Base-by-base conservation (phyloP, 2,797 vertebrate genomes). In the Acomys russatus region DNA sequence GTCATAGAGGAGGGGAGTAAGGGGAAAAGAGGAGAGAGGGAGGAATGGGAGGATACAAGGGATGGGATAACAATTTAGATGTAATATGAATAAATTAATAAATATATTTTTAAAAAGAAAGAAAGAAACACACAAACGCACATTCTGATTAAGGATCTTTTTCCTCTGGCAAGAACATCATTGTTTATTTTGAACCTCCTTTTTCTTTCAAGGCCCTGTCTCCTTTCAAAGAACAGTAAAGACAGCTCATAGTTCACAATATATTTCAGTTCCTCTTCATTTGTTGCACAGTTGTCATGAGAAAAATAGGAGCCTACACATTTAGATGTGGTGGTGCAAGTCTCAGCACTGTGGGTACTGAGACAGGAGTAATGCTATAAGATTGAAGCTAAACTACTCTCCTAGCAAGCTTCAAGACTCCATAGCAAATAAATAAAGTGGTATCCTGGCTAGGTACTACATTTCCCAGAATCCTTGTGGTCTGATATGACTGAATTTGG, bases 151-250 rank as follows among this genome's bases (percentile, higher is more conserved):
- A 61, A 59, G 14, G n/a, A 12, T 51, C 17, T n/a, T 9, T 20
- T 89, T 49, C 68, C 22, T 74, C 71, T 56, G 3, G 30, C 28
- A 70, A 44, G 28, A 28, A 35, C 94, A 88, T n/a, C 80, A 64
- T 35, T 30, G 33, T 56, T 77, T 61, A 79, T 33, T 91, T 22
- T 70, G 51, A 79, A 35, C 0, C 1, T 9, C 70, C 15, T 28
- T 92, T 80, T 38, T 83, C n/a, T 59, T 73, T 51, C 63, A 68
- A 93, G 70, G 38, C 38, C 87, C 0, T 54, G 54, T 14, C 79
- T 56, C 33, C 71, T 96, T 91, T 61, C 35, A 95, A 91, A 25
- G 30, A 25, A 15, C 30, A 51, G 49, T 38, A 76, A 91, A 88
- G 51, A 80, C 28, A 71, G 20, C 33, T 76, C 33, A 92, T 18